Conservation (phyloP, 2,888 invertebrate species). For the Calliscelio sp. region DNA sequence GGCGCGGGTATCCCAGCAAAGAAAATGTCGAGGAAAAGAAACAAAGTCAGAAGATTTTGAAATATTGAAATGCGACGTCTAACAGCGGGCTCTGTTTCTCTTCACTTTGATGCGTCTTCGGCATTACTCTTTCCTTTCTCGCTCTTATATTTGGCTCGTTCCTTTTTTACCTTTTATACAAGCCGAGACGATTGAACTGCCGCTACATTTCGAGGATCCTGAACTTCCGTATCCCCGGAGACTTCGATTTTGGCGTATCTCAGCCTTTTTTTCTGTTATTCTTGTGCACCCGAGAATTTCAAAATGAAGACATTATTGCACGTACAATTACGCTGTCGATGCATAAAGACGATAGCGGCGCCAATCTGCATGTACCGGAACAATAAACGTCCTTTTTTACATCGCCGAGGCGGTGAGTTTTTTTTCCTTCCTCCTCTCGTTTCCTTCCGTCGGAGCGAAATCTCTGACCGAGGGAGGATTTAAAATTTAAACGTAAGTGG, state of each 20-base stretch:
- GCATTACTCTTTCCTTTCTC: slow-evolving; percentile 62
- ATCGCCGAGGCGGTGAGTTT: slow-evolving; percentile 15
- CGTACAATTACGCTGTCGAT: slow-evolving; percentile 51
- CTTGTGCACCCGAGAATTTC: no score
- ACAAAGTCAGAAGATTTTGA: slow-evolving; percentile 78
- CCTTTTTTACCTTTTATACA: slow-evolving; percentile 44
- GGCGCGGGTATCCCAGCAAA: slow-evolving; percentile 58
- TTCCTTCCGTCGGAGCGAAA: slow-evolving; percentile 72
- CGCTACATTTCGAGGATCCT: slow-evolving; percentile 76
- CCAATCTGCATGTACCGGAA: slow-evolving; percentile 61
- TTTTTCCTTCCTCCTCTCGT: slow-evolving; percentile 41
- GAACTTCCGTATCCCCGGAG: slow-evolving; percentile 76
- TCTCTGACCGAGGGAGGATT: slow-evolving; percentile 79
- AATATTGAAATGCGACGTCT: slow-evolving; percentile 82
- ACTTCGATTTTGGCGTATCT: slow-evolving; percentile 71
- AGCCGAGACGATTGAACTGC: slow-evolving; percentile 78
- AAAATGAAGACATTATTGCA: slow-evolving; percentile 58
- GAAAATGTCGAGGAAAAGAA: slow-evolving; percentile 71
- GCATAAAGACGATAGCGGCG: slow-evolving; percentile 40
- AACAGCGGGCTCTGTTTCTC: slow-evolving; percentile 70
- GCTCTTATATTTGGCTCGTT: slow-evolving; percentile 45
- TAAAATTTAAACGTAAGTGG: slow-evolving; percentile 82
- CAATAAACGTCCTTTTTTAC: slow-evolving; percentile 55
- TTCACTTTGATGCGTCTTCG: slow-evolving; percentile 66
- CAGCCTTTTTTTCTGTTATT: no score